Conservation (phyloP, 92 coral and sea anemone species). For the Plumapathes pennacea region DNA sequence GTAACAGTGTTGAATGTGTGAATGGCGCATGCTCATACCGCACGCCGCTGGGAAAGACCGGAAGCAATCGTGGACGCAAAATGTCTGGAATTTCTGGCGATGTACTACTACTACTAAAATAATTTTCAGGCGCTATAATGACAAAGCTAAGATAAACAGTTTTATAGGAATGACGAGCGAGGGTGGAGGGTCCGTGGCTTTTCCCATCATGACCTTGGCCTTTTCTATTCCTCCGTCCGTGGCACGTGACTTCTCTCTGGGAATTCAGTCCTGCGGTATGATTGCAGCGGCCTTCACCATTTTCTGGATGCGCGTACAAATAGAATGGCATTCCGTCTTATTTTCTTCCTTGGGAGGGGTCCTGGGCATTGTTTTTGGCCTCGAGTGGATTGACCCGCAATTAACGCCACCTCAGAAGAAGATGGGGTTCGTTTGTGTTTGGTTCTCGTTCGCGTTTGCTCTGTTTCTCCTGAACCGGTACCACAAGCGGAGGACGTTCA, state of each 20-base stretch:
- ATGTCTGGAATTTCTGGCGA: too few relatives aligned
- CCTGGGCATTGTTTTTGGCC: constrained; percentile 69
- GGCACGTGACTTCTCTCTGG: constrained; percentile 83
- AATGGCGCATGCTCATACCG: too few relatives aligned
- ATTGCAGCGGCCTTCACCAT: constrained; percentile 83
- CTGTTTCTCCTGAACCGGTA: constrained; percentile 80
- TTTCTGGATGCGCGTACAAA: constrained; percentile 82
- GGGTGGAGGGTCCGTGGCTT: constrained; percentile 86
- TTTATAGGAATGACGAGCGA: constrained; percentile 85
- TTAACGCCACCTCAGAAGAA: constrained; percentile 86
- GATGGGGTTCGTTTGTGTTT: constrained; percentile 85
- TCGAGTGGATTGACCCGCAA: constrained; percentile 75
- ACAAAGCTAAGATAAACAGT: neutral
- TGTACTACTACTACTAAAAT: too few relatives aligned
- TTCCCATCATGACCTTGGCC: constrained; percentile 87
- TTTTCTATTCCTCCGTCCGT: constrained; percentile 64
- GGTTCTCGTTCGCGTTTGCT: constrained; percentile 89
- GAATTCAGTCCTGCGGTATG: constrained; percentile 90
- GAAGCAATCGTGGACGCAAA: too few relatives aligned
- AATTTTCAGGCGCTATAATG: too few relatives aligned
- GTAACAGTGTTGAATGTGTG: too few relatives aligned
- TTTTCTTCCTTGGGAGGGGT: constrained; percentile 74
- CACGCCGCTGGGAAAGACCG: too few relatives aligned
- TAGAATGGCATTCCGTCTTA: constrained; percentile 71
- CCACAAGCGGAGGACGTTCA: constrained; percentile 72